Evolutionary conservation across 2,888 invertebrate species (phyloP), one percentile per base, ranked within the genome.

Genomic region (Brachyptera risi): DNA sequence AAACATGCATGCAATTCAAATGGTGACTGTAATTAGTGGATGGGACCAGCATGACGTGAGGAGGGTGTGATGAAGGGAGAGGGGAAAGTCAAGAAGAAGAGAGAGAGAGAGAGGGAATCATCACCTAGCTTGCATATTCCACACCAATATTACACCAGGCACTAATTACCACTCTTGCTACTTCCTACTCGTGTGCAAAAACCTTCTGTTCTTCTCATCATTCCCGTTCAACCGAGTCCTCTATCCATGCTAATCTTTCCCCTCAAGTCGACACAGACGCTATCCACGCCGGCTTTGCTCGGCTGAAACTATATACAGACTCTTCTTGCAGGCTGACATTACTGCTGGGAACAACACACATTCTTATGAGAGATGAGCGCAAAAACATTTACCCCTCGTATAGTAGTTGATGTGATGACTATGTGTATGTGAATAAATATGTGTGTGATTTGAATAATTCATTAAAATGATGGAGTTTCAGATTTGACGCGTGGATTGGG

Each of bases 81-180:
- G 40, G 4, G 11, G 15, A 4, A 40, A n/a, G 11, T 5, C 3
- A 15, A 40, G 40, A 4, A 7, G 40, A 40, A 17, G 47, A 47
- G 47, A 4, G 17, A 19, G 47, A 17, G 23, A 23, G n/a, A 5
- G 23, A 17, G 47, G 24, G 21, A 17, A 47, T 47, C 47, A 24
- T 24, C 47, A 47, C 47, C 47, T 47, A 23, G 2, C 47, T 23
- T n/a, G 47, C 17, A 44, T 44, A 15, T 2, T 17, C 47, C 47
- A 3, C 58, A 27, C 35, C 58, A 47, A 58, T 49, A 58, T 47
- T 35, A 51, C 59, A 59, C 51, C 51, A 50, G 50, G 26, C 54
- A 42, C 59, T 59, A 59, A 59, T 59, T 59, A 59, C 59, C 59
- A 51, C 59, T n/a, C n/a, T 59, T 37, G 42, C 51, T 54, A 54